Evolutionary conservation across 2,888 invertebrate species (phyloP), one percentile per base, ranked within the genome.

Genomic region (Limnephilus rhombicus): DNA sequence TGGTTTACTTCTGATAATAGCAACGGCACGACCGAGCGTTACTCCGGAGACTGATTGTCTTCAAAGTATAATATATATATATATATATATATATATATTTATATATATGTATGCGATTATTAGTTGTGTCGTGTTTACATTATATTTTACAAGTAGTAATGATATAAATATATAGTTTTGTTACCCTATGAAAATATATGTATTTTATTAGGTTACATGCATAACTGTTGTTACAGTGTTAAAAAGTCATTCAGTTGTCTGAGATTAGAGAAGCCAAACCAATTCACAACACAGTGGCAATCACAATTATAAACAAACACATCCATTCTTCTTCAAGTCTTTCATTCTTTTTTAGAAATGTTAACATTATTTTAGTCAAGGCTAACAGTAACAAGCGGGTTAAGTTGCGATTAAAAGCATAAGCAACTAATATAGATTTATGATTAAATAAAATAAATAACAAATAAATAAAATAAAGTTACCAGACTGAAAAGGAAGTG

Each of bases 371-470:
- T 92, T 80, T 92, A 90, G 90, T 86, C 31, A 90, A 90, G 83
- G 89, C 86, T 91, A 92, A 93, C 92, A 92, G 93, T 92, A 93
- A 93, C 91, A 93, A 93, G 92, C 92, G 82, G 85, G 91, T 91
- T 93, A 91, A 83, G 83, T 91, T 88, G 92, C 90, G 88, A 81
- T 92, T 85, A 93, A 92, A 92, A 91, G 92, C 92, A 87, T 91
- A 92, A 92, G 92, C 91, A 91, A 92, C 92, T 91, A 93, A 93
- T 92, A 91, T 92, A 91, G 29, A 85, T 90, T 90, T 91, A 92
- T 91, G 80, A 92, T 91, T 91, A 91, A 92, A 91, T 90, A 90
- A 90, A 93, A 93, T 93, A 93, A 93, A 93, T 93, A 93, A 93
- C 92, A 93, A 93, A 93, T 92, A 92, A 92, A 92, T 92, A 90